Evolutionary conservation across 2,797 vertebrate species (phyloP).

Genomic region (Xenentodon cancila): DNA sequence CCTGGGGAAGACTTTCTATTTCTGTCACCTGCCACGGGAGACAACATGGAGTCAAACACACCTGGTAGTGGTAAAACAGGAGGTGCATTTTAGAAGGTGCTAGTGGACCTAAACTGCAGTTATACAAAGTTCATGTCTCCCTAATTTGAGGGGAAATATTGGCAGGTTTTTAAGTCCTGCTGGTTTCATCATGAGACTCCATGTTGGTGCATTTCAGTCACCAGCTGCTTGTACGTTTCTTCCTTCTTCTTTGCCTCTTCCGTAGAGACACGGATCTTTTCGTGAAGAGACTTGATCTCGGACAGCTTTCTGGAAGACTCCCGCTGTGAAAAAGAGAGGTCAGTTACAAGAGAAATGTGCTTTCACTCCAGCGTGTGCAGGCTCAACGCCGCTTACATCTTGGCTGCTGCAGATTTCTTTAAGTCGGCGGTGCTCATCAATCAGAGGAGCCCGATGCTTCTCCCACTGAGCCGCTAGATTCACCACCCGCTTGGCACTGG

Average conservation of each 20-base stretch:
- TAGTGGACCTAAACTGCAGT: too few relatives aligned
- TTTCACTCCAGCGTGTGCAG: neutral
- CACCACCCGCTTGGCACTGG: constrained; percentile 85
- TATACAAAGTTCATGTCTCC: too few relatives aligned
- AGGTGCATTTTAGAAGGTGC: too few relatives aligned
- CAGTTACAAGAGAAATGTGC: neutral
- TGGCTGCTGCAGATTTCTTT: constrained; percentile 86
- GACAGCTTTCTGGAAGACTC: constrained; percentile 88
- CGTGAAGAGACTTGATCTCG: constrained; percentile 88
- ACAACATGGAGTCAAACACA: neutral
- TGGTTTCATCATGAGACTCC: too few relatives aligned
- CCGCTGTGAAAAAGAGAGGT: constrained; percentile 70
- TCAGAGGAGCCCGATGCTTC: constrained; percentile 88
- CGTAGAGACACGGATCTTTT: constrained; percentile 85
- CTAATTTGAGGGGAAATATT: too few relatives aligned
- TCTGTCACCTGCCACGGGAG: constrained; percentile 80
- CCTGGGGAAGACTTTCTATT: constrained; percentile 87
- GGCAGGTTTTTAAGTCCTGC: too few relatives aligned
- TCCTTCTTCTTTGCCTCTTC: constrained; percentile 92
- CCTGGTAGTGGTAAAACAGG: too few relatives aligned
- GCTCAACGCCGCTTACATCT: constrained; percentile 75
- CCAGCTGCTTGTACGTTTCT: constrained; percentile 88
- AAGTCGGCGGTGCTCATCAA: constrained; percentile 87
- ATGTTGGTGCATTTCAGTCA: constrained; percentile 35
- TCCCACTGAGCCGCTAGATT: constrained; percentile 91